Percentiles rank a stretch among this genome's conserved stretches.
Evolutionary conservation across 2,888 invertebrate species (phyloP).

Genomic region (Apamea anceps): DNA sequence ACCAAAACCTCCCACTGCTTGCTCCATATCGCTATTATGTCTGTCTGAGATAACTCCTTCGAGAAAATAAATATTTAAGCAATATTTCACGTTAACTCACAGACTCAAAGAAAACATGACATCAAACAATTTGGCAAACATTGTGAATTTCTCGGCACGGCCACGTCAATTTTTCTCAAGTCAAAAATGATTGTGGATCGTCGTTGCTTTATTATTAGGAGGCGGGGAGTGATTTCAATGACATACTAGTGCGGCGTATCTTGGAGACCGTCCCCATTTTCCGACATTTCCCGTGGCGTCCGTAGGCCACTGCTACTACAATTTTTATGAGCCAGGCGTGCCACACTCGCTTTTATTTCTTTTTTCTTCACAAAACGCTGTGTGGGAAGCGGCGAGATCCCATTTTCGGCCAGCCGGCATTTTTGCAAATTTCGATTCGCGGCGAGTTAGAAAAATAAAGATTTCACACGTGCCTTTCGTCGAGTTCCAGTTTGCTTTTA

Average conservation of each 20-base stretch:
- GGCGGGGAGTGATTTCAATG: conserved; percentile 57
- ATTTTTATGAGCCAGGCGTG: conserved; percentile 84
- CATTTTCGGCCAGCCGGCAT: conserved; percentile 81
- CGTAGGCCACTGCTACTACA: conserved; percentile 76
- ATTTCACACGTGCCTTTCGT: conserved; percentile 73
- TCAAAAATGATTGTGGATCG: conserved; percentile 50
- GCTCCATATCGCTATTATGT: conserved; percentile 20
- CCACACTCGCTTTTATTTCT: conserved; percentile 72
- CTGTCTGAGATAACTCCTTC: conserved; percentile 17
- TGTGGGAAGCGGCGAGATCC: conserved; percentile 79
- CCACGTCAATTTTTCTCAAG: conserved; percentile 41
- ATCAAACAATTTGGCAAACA: conserved; percentile 37
- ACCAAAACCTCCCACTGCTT: conserved; percentile 22
- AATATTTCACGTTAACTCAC: conserved; percentile 44
- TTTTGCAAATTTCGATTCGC: conserved; percentile 81
- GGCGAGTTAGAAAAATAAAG: conserved; percentile 78
- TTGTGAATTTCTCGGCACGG: conserved; percentile 29
- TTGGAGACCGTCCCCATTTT: conserved; percentile 71
- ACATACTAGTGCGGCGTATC: conserved; percentile 50
- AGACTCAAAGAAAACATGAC: conserved; percentile 50
- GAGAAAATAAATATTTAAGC: conserved; percentile 54
- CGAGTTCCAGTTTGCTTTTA: conserved; percentile 53
- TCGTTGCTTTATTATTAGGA: conserved; percentile 51
- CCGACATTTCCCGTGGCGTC: conserved; percentile 75
- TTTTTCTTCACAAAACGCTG: conserved; percentile 76